Percentiles rank a stretch among this genome's conserved stretches.
These are phyloP conservation scores for Hassar affinis DNA, from an alignment of 2,113 vertebrate species.

Conservation along the genomic window DNA sequence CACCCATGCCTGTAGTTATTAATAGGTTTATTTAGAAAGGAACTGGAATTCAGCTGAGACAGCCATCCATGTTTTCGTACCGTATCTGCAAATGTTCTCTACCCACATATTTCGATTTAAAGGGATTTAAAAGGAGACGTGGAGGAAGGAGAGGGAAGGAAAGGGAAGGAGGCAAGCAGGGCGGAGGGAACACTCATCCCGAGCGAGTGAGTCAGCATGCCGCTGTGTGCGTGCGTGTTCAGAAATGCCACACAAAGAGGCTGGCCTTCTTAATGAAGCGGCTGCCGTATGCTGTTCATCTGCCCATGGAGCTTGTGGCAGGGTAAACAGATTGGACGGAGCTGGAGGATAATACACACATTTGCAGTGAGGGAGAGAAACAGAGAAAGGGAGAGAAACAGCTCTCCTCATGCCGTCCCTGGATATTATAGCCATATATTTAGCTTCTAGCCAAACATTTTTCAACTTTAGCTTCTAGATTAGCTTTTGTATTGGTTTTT, in stretches of 20 bases:
- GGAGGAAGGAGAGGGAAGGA: not conserved
- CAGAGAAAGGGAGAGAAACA: not conserved
- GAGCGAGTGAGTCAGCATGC: not conserved
- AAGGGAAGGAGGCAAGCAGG: not conserved
- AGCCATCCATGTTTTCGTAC: not conserved
- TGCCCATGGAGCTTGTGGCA: slow-evolving; percentile 6
- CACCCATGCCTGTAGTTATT: not conserved
- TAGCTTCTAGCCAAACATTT: not conserved
- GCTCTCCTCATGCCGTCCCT: not conserved
- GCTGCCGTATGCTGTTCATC: slow-evolving; percentile 12
- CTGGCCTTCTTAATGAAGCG: slow-evolving; percentile 5
- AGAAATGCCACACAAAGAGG: not conserved
- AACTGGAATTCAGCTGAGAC: not conserved
- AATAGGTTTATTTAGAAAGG: not conserved
- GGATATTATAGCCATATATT: not conserved
- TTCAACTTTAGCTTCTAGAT: not conserved
- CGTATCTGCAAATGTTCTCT: not conserved
- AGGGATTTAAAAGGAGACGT: not conserved
- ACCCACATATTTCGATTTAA: not conserved
- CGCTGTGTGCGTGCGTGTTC: not conserved
- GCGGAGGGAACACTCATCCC: not conserved
- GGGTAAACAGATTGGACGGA: slow-evolving; percentile 14
- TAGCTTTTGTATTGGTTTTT: not conserved
- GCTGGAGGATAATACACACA: slow-evolving; percentile 2
- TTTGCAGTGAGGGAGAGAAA: not conserved